Evolutionary conservation across 2,797 vertebrate genomes (phyloP).

Genomic region (Crax fasciolata): DNA sequence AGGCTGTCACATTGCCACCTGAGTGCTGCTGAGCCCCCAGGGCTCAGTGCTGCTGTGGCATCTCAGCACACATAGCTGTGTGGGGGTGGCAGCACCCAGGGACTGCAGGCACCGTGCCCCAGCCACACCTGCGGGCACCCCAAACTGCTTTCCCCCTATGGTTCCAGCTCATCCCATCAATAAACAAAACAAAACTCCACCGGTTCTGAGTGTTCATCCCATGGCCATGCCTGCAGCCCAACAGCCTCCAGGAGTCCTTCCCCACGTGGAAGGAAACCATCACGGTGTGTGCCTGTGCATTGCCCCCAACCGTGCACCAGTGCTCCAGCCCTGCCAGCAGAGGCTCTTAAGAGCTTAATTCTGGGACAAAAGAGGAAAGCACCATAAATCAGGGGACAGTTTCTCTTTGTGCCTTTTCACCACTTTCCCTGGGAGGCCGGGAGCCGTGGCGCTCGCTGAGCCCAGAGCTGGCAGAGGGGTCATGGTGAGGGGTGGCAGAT

Average conservation of each 20-base stretch:
- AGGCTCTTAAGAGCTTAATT: conserved; percentile 6
- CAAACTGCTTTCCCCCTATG: not conserved
- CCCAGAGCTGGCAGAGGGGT: not conserved
- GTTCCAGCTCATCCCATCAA: conserved; percentile 15
- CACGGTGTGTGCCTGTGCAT: not conserved
- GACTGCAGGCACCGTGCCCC: rapidly evolving
- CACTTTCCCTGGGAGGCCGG: not conserved
- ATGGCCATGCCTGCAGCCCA: not conserved
- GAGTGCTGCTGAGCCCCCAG: not conserved
- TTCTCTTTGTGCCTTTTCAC: conserved; percentile 33
- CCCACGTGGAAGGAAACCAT: not conserved
- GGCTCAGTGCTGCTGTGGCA: not conserved
- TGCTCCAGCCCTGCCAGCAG: not conserved
- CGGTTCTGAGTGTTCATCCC: not conserved
- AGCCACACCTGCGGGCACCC: not conserved
- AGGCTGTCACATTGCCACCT: rapidly evolving
- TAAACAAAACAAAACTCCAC: not conserved
- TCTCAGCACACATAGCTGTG: not conserved
- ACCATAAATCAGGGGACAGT: conserved; percentile 53
- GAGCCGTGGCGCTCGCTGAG: not conserved
- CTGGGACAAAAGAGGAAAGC: conserved; percentile 28
- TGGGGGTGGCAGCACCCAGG: not conserved
- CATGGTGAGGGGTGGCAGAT: not conserved
- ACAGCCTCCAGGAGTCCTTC: not conserved
- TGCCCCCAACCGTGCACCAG: not conserved